Evolutionary conservation across 2,888 invertebrate species (phyloP).

Genomic region (Lagria hirta): DNA sequence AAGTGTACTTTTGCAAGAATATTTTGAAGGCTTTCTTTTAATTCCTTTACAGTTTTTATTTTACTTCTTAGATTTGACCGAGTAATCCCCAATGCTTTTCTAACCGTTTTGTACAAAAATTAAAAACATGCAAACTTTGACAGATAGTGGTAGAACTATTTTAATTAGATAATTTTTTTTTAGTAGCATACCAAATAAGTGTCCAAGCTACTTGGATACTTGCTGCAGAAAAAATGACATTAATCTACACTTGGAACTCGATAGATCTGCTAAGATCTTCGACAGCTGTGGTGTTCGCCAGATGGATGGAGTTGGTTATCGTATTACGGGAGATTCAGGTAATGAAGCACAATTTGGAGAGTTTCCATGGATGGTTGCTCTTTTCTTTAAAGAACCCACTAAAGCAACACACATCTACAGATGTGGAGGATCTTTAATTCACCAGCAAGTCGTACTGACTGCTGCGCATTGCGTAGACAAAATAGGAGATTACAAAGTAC

Average conservation of each 20-base stretch:
- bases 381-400: conserved; percentile 56
- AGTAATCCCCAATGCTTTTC: too few relatives aligned
- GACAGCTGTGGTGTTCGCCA: conserved; percentile 72
- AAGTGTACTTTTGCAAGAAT: too few relatives aligned
- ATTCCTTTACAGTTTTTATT: too few relatives aligned
- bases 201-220: conserved; percentile 59
- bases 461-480: conserved; percentile 47
- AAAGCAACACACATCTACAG: conserved; percentile 1
- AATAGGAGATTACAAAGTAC: conserved; percentile 35
- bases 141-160: too few relatives aligned
- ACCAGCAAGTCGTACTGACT: conserved; percentile 46
- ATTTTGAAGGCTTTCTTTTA: too few relatives aligned
- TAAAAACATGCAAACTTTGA: too few relatives aligned
- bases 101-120: too few relatives aligned
- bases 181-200: conserved; percentile 40
- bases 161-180: too few relatives aligned
- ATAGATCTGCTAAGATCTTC: conserved; percentile 27
- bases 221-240: conserved; percentile 56
- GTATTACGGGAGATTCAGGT: conserved; percentile 65
- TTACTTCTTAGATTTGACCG: too few relatives aligned
- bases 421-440: conserved; percentile 48
- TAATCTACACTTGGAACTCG: too few relatives aligned
- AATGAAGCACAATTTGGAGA: conserved; percentile 76
- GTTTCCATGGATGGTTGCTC: conserved; percentile 83
- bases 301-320: conserved; percentile 70